Evolutionary conservation across 1,140 invertebrate genomes (phyloP), one percentile per base, ranked within the genome.

Genomic region (Drosophila willistoni): DNA sequence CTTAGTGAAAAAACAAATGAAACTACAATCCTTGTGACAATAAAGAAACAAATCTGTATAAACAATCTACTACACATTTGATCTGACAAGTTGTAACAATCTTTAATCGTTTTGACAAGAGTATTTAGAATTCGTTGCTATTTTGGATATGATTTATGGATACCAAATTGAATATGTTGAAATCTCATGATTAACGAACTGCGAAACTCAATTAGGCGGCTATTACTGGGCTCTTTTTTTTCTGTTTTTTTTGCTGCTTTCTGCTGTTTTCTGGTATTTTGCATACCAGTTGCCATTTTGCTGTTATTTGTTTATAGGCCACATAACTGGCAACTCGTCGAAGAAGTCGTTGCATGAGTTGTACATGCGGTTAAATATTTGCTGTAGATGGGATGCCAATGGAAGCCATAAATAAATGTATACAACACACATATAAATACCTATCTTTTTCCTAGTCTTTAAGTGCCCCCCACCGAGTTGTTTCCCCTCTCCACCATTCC

Each of bases 221-320:
- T 29, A 57, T 57, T 57, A 34, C 55, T 22, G 17, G 25, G 12
- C 25, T 17, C 60, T 69, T 9, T 7, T 51, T 60, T 64, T 44
- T 60, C 17, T 71, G 51, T 44, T 60, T 9, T 7, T 51, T 60
- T 64, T 44, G 55, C 17, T 71, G 51, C 36, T 60, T 29, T 71
- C 19, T 51, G 47, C 56, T 39, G 54, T 47, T 47, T 67, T 47
- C 60, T 77, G 44, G 44, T 51, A 51, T 51, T 51, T 51, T 51
- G 44, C 44, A 51, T 51, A 51, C 44, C 44, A 51, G 44, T 41
- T 55, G 54, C 33, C 69, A 47, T 68, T 73, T 59, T 63, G 65
- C 71, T 75, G 59, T 73, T 76, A 76, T 80, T 71, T 70, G 56
- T 86, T 86, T 85, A 73, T 85, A 79, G 82, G 82, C 81, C 82